Evolutionary conservation across 1,140 invertebrate genomes (phyloP), one percentile per base, ranked within the genome.

Genomic region (Ostrea denselamellosa): DNA sequence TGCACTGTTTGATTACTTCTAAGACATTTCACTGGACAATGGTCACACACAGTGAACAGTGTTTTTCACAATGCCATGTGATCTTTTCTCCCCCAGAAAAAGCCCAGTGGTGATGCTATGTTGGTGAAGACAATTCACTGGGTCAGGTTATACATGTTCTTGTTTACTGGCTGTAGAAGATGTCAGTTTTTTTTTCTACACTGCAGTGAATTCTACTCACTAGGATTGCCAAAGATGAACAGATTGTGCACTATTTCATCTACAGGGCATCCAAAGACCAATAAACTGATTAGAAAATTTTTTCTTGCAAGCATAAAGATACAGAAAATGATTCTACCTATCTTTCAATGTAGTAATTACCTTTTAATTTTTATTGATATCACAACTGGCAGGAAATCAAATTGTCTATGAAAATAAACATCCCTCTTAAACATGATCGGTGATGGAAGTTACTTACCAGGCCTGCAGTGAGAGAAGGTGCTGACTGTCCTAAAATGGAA

Each of bases 401-500:
- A 17, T 28, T 34, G 25, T 25, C 22, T 0, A 71, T 34, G 12
- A 71, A 10, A 28, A 71, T 28, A 28, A 44, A 58, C 56, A 14
- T 58, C 12, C 56, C 14, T 58, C 19, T 10, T 14, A 58, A 14
- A 58, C 4, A 58, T 17, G 5, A 7, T 12, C 0, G 25, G 25
- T 9, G 22, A 71, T 28, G 25, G 10, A 12, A 25, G 10, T 34
- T 8, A 85, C 86, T 85, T 89, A 89, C 88, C 84, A 89, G 53
- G 56, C 97, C 95, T 56, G 97, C 96, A 86, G 97, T 98, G 54
- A 98, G 95, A 87, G 97, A 97, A 85, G 98, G 98, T 65, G 98
- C 98, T 1, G 98, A 99, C 93, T 98, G 98, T 62, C 98, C 98
- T 89, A 99, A 96, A 34, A 97, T 96, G 22, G 97, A 98, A 93